These are phyloP conservation scores for Psylliodes chrysocephalus DNA, from an alignment of 2,888 invertebrate species.

Conservation along the genomic window DNA sequence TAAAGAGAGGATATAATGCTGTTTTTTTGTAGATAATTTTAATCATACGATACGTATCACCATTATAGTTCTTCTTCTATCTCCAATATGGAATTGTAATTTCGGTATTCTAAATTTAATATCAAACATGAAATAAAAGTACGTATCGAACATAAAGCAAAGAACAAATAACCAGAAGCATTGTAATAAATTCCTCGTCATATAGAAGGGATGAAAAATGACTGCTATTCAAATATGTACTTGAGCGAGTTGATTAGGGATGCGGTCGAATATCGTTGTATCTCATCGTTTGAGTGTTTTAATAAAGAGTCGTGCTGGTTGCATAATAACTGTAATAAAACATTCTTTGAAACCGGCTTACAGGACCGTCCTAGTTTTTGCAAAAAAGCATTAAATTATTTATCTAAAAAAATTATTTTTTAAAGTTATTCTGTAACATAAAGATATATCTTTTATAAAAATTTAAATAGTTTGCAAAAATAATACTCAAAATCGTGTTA, in stretches of 20 bases:
- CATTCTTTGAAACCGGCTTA: conserved; percentile 51
- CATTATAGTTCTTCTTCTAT: too few species aligned
- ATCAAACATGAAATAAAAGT: conserved; percentile 13
- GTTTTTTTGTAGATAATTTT: too few species aligned
- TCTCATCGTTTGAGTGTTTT: conserved; percentile 50
- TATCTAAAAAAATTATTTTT: too few species aligned
- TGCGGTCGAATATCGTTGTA: conserved; percentile 44
- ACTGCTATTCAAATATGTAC: conserved; percentile 45
- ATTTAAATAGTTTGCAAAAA: too few species aligned
- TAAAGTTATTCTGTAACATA: too few species aligned
- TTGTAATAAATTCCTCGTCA: conserved; percentile 30
- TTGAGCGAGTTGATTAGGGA: conserved; percentile 43
- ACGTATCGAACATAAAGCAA: neutral
- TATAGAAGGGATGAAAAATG: conserved; percentile 33
- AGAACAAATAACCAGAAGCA: conserved; percentile 23
- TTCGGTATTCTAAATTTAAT: conserved; percentile 9
- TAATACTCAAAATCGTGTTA: too few species aligned
- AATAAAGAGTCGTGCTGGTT: conserved; percentile 54
- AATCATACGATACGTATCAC: too few species aligned
- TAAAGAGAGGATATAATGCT: too few species aligned
- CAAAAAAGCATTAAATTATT: too few species aligned
- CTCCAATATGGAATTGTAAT: too few species aligned
- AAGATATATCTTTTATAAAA: too few species aligned
- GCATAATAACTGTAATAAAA: conserved; percentile 56
- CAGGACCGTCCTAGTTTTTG: too few species aligned